Percentiles rank a stretch among this genome's conserved stretches.
phyloP scores from a whole-genome alignment of 2,113 vertebrate species.

The Gymnobelideus leadbeateri region DNA sequence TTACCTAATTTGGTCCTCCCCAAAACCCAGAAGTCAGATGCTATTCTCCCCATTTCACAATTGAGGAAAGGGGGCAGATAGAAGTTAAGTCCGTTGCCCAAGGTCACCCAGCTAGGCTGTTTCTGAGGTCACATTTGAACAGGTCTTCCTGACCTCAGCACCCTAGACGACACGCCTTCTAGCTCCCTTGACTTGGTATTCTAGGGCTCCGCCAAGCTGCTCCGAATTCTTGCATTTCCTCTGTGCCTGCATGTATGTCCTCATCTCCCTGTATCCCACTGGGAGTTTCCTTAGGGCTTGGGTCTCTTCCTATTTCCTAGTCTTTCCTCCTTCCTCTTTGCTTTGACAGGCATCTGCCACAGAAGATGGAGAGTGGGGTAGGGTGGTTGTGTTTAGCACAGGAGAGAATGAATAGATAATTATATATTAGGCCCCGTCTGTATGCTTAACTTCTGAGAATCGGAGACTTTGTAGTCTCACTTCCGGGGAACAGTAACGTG shows the following conservation, averaged over 20 bases:
- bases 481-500: too few relatives aligned
- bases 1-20: background rate
- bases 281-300: background rate
- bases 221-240: background rate
- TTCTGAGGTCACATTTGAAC: background rate
- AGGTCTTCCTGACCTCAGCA: background rate
- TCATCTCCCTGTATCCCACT: background rate
- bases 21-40: background rate
- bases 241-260: background rate
- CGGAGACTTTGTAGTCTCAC: background rate
- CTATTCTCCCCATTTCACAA: background rate
- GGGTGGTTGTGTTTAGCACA: background rate
- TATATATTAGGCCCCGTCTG: background rate
- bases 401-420: background rate
- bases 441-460: background rate
- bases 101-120: background rate
- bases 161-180: background rate
- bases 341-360: background rate
- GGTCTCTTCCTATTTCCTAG: background rate
- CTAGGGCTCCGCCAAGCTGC: background rate
- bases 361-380: background rate
- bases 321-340: background rate
- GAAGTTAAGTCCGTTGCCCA: background rate
- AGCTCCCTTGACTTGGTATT: background rate
- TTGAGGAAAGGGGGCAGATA: background rate